Percentiles rank a stretch among this genome's conserved stretches.
These are phyloP conservation scores for Melikaiella ostensackeni DNA, from an alignment of 2,888 invertebrate species.

Conservation along the genomic window DNA sequence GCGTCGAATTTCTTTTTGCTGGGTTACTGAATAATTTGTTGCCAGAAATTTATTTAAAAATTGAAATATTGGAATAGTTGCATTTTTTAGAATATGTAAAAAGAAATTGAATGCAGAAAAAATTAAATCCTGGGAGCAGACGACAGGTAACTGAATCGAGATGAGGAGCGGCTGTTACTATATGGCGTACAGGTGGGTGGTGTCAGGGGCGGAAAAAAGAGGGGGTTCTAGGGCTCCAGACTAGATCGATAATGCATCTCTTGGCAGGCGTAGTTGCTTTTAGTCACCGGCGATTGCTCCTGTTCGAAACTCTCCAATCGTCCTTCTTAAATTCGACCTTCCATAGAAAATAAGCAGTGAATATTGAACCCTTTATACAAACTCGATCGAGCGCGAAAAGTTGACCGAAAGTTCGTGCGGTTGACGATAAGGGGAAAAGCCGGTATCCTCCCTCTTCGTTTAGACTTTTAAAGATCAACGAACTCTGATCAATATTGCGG, in stretches of 20 bases:
- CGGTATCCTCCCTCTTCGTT: conserved; percentile 27
- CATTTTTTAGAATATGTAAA: not conserved
- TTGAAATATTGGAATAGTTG: too few species aligned
- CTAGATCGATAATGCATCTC: conserved; percentile 75
- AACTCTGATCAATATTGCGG: conserved; percentile 26
- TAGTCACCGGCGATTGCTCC: conserved; percentile 64
- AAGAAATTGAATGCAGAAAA: not conserved
- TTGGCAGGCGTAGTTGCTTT: conserved; percentile 67
- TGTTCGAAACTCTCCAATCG: conserved; percentile 33
- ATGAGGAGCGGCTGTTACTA: conserved; percentile 65
- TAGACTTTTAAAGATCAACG: conserved; percentile 27
- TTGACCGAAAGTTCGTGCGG: conserved; percentile 1
- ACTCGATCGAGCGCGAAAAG: not conserved
- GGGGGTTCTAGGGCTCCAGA: conserved; percentile 65
- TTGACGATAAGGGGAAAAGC: conserved; percentile 3
- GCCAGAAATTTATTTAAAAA: too few species aligned
- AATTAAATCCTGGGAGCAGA: not conserved
- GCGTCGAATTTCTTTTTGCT: too few species aligned
- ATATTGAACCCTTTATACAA: not conserved
- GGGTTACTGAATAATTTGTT: too few species aligned
- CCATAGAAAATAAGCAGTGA: not conserved
- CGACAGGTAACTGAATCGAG: conserved; percentile 43
- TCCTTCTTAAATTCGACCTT: conserved; percentile 1
- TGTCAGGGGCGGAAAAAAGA: conserved; percentile 61
- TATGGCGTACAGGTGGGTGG: conserved; percentile 71